Base-by-base conservation (phyloP, 2,797 vertebrate species). In the Epinephelus awoara region DNA sequence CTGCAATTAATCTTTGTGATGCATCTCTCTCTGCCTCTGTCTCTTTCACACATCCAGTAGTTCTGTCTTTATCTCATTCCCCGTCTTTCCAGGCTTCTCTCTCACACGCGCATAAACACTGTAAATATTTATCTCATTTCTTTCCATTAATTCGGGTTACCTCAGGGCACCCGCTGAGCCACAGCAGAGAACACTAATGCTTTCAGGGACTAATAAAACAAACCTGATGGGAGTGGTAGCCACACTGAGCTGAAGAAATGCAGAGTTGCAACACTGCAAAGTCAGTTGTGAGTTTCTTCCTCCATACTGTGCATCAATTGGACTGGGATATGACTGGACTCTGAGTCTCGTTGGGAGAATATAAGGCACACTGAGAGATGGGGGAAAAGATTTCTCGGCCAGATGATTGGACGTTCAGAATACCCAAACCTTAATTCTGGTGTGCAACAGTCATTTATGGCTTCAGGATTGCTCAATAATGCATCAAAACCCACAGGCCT, bases 401-500 rank as follows among this genome's bases (percentile, higher is more conserved):
- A 61, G 23, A 82, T 68, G 87, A 88, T 79, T 88, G 90, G 84
- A 84, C 77, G 52, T 75, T 82, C 80, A 73, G 62, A 89, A 73
- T 73, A 70, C 52, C 77, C 55, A 82, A 85, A 85, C 79, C 80
- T 75, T 80, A 87, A 89, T 83, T 82, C 72, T 65, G 21, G 61
- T 82, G 64, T 86, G 86, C 87, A 90, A 91, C 84, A 91, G 85
- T 91, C 91, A 92, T 91, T 91, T 87, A 90, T 85, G 75, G 87
- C 84, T 91, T 84, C 78, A 82, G 82, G 86, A 91, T 90, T 92
- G 81, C 88, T 95, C 91, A 93, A 94, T 94, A 95, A 95, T 93
- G 89, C 90, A 95, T 94, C 83, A 92, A 89, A 94, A 88, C 80
- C 90, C 88, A 85, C 76, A 80, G 58, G 84, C 86, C 88, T 90